phyloP scores from a whole-genome alignment of 2,113 vertebrate species.

The Lophochroa leadbeateri region DNA sequence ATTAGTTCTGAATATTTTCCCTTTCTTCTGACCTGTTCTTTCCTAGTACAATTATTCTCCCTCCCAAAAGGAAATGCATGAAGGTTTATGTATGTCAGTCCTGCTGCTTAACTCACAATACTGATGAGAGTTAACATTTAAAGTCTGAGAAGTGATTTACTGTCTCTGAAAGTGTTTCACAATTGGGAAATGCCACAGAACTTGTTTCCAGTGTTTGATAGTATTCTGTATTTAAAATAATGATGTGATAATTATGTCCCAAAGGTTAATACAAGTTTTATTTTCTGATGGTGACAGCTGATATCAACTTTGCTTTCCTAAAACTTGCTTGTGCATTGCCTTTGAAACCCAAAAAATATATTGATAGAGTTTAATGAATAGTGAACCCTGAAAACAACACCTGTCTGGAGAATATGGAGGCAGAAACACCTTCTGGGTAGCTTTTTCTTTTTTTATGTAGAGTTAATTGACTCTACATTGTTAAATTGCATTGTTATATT shows the following conservation, averaged over 20 bases:
- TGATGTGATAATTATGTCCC: not conserved
- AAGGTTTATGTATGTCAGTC: not conserved
- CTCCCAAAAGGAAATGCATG: not conserved
- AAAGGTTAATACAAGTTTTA: not conserved
- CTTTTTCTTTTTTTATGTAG: not conserved
- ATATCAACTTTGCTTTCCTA: not conserved
- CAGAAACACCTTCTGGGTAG: not conserved
- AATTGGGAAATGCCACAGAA: not conserved
- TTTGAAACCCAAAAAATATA: not conserved
- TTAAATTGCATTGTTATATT: not conserved
- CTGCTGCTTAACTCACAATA: not conserved
- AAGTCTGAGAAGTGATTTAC: not conserved
- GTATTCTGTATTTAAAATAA: not conserved
- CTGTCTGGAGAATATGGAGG: not conserved
- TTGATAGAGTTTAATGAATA: not conserved
- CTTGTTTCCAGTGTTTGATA: not conserved
- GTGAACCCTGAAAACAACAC: not conserved
- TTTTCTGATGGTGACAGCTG: not conserved
- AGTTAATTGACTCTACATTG: not conserved
- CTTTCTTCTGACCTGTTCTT: not conserved
- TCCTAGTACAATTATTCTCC: not conserved
- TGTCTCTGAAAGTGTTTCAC: not conserved
- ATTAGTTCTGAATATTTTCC: not conserved
- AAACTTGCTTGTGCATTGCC: not conserved
- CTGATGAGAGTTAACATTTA: not conserved